Conservation (phyloP, 92 coral and sea anemone species). For the Epizoanthus stellaris region DNA sequence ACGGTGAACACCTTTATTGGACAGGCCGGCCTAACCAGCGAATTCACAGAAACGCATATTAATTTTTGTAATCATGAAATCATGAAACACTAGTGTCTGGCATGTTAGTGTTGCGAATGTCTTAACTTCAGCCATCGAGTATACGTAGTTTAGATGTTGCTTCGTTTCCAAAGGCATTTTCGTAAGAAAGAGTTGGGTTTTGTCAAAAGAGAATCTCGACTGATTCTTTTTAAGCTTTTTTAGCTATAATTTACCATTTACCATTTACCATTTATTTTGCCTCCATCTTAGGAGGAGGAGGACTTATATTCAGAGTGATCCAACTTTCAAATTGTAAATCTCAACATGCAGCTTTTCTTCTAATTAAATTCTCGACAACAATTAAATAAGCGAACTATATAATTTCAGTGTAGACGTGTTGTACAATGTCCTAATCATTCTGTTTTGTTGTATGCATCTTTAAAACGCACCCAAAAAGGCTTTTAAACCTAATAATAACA, state of each 20-base stretch:
- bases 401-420: background rate
- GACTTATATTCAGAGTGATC: background rate
- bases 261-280: no score
- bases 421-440: background rate
- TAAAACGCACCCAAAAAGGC: background rate
- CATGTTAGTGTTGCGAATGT: background rate
- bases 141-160: no score
- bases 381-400: background rate
- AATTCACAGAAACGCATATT: background rate
- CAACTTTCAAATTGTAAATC: background rate
- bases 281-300: no score
- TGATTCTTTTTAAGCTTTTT: no score
- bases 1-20: background rate
- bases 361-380: background rate
- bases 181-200: no score
- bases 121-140: background rate
- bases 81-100: background rate
- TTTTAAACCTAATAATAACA: background rate
- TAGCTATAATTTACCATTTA: background rate
- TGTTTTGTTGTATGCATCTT: background rate
- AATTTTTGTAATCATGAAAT: background rate
- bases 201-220: no score
- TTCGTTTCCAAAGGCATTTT: no score
- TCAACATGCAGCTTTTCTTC: background rate
- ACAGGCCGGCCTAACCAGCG: background rate